Evolutionary conservation across 2,113 vertebrate species (phyloP).

Genomic region (Atrichornis clamosus): DNA sequence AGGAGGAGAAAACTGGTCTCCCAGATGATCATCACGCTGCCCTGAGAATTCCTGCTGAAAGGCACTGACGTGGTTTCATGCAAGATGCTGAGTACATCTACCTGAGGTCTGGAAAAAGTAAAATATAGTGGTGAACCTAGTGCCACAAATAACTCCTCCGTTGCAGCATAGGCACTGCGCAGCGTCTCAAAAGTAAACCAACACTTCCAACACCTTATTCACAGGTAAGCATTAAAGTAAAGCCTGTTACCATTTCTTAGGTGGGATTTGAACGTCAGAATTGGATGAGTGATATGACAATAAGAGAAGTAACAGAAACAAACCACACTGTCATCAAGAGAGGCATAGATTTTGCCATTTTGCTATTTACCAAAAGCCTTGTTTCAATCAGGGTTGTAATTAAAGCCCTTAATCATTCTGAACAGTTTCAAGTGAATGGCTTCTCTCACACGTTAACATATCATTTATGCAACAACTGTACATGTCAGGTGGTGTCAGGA

Average conservation of each 20-base stretch:
- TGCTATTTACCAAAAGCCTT: conserved; percentile 62
- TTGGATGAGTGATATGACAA: background rate
- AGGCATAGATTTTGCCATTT: conserved; percentile 25
- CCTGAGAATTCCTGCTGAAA: background rate
- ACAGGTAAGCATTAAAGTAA: conserved; percentile 14
- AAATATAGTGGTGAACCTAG: background rate
- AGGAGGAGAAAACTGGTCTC: background rate
- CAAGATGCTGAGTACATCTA: background rate
- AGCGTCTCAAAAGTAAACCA: background rate
- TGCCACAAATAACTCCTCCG: background rate
- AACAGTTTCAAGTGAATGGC: conserved; percentile 60
- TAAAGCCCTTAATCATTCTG: conserved; percentile 65
- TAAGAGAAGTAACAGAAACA: background rate
- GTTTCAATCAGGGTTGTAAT: conserved; percentile 53
- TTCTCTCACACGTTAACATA: conserved; percentile 56
- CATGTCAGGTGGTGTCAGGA: background rate
- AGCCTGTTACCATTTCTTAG: background rate
- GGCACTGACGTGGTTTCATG: background rate
- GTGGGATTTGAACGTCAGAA: background rate
- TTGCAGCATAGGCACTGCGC: background rate
- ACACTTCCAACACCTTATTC: background rate
- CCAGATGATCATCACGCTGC: background rate
- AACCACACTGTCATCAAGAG: background rate
- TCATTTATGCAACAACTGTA: conserved; percentile 21
- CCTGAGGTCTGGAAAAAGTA: background rate